Percentiles rank a stretch among this genome's conserved stretches.
These are phyloP conservation scores for Gymnarchus niloticus DNA, from an alignment of 2,113 vertebrate species.

Conservation along the genomic window DNA sequence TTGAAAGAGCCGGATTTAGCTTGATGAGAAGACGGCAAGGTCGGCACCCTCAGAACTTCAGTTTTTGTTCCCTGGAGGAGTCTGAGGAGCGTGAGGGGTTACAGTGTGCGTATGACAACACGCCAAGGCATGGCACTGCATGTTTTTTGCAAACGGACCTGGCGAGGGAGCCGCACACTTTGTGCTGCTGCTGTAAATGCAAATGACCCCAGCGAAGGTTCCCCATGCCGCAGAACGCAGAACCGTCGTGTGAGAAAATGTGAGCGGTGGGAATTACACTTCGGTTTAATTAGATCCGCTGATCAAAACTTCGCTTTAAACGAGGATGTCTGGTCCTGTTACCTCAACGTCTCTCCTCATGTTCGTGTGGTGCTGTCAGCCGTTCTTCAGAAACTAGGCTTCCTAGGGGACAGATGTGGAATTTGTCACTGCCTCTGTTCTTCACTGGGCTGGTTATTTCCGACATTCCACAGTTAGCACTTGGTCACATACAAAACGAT, in stretches of 20 bases:
- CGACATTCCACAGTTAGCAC: neutral
- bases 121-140: neutral
- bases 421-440: neutral
- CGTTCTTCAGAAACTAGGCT: neutral
- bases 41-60: neutral
- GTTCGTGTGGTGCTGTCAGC: neutral
- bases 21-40: neutral
- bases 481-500: neutral
- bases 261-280: neutral
- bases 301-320: neutral
- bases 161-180: neutral
- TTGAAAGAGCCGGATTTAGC: conserved; percentile 15
- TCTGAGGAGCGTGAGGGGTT: neutral
- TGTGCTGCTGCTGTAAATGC: no score
- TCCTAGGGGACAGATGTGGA: neutral
- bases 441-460: neutral
- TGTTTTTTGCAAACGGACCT: neutral
- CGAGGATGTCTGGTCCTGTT: neutral
- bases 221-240: neutral
- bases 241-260: neutral
- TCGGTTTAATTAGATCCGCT: neutral
- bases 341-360: neutral
- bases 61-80: neutral
- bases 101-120: neutral
- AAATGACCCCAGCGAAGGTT: neutral